phyloP scores from a whole-genome alignment of 53 echinoderm and acorn worm genomes.

The Luidia sarsii region DNA sequence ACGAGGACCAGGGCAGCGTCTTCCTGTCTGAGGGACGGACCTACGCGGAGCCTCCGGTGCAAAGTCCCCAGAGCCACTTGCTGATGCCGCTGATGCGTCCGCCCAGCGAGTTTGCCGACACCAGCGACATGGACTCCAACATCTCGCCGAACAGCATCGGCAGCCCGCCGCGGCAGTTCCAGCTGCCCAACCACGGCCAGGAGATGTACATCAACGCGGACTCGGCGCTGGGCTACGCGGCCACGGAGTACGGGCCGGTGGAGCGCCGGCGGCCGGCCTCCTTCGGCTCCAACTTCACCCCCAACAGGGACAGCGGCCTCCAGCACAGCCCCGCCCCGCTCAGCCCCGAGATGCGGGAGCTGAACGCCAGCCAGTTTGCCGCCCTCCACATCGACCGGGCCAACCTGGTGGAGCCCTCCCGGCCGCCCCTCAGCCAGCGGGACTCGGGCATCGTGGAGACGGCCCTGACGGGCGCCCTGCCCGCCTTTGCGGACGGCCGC shows the following conservation, averaged over 20 bases:
- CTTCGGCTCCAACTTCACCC: constrained; percentile 16
- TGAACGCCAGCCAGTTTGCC: constrained; percentile 73
- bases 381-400: constrained; percentile 73
- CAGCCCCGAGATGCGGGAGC: constrained; percentile 77
- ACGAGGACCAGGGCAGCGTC: constrained; percentile 49
- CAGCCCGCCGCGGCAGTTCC: constrained; percentile 85
- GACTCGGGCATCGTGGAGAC: constrained; percentile 43
- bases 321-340: constrained; percentile 62
- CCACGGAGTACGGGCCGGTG: constrained; percentile 44
- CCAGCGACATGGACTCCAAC: constrained; percentile 92
- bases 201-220: constrained; percentile 60
- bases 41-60: constrained; percentile 14
- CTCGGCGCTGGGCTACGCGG: constrained; percentile 55
- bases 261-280: constrained; percentile 41
- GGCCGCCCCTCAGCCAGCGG: constrained; percentile 8
- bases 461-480: constrained; percentile 27
- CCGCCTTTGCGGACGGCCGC: constrained; percentile 28
- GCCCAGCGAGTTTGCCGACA: constrained; percentile 96
- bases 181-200: constrained; percentile 63
- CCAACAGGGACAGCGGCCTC: constrained; percentile 54
- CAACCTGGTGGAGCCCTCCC: constrained; percentile 52
- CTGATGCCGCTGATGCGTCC: constrained; percentile 81
- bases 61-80: constrained; percentile 32
- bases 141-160: constrained; percentile 84
- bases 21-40: constrained; percentile 32